Base-by-base conservation (phyloP, 2,888 invertebrate genomes). In the Piscicola geometra region DNA sequence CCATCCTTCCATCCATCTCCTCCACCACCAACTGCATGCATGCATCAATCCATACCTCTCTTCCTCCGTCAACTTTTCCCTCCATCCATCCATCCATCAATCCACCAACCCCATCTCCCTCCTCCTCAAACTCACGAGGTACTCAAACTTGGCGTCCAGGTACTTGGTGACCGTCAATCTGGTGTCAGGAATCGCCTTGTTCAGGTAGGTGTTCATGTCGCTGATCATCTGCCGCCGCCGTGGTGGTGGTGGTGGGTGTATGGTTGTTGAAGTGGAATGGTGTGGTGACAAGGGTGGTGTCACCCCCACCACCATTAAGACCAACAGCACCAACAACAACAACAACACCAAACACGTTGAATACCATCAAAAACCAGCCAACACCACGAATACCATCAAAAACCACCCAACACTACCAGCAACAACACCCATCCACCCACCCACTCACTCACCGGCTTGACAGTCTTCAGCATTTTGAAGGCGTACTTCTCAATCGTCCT, bases 121-220 rank as follows among this genome's bases (percentile, higher is more conserved):
- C n/a, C n/a, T n/a, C n/a, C n/a, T n/a, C 18, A 12, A 36, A 80
- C 83, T 82, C 81, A 87, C 87, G 80, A 99, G 87, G 85, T 99
- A 99, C 83, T 99, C 98, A 85, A 99, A 99, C 86, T 99, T 99
- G 0, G 94, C 93, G 86, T 99, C 98, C 0, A 98, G 93, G 85
- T 99, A 99, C 83, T 97, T 97, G 81, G 93, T 92, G 56, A 99
- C 94, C 0, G 99, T 99, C 50, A 99, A 87, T 82, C 94, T 91
- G 0, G 98, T 99, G 84, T 99, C 99, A 0, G 99, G 99, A 81
- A 99, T 97, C 0, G 98, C 99, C 86, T 98, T 86, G 85, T 94
- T 91, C 0, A 99, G 88, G 83, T 97, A 99, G 0, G 98, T 98
- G 30, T 95, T 95, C 86, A 99, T 90, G 86, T 99, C 98, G 56